A percentile compares a stretch with the other conserved stretches of the same genome.
Evolutionary conservation across 2,113 vertebrate genomes (phyloP).

Genomic region (rabbit (Oryctolagus cuniculus)): DNA sequence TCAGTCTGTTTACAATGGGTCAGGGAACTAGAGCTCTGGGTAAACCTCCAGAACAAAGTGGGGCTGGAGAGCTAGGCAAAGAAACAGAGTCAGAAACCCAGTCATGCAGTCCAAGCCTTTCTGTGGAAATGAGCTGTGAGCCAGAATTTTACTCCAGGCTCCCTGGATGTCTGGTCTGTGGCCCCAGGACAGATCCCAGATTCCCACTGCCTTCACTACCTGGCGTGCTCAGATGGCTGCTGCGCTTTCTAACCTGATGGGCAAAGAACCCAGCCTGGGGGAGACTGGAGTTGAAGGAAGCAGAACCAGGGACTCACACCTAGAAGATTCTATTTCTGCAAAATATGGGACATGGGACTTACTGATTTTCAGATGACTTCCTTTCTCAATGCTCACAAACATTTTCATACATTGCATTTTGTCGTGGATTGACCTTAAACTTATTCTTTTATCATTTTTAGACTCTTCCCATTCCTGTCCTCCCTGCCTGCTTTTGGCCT

Average conservation of each 20-base stretch:
- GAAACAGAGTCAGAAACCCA: neutral
- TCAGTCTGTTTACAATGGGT: neutral
- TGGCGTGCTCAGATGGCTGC: neutral
- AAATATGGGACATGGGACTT: neutral
- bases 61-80: neutral
- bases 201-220: neutral
- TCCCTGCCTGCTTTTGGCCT: neutral
- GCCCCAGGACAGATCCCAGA: neutral
- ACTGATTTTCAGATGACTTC: neutral
- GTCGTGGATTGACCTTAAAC: neutral
- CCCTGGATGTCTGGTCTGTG: neutral
- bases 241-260: fast-evolving
- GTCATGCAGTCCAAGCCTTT: fast-evolving
- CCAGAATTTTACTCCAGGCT: neutral
- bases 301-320: neutral
- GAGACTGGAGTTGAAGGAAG: neutral
- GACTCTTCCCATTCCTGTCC: neutral
- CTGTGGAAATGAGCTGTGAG: neutral
- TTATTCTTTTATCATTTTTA: neutral
- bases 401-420: neutral
- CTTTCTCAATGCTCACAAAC: neutral
- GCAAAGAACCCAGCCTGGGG: neutral
- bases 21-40: neutral
- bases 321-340: neutral
- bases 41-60: neutral